These are phyloP conservation scores for Drosophila arawakana DNA, from an alignment of 1,140 invertebrate species.

Conservation along the genomic window DNA sequence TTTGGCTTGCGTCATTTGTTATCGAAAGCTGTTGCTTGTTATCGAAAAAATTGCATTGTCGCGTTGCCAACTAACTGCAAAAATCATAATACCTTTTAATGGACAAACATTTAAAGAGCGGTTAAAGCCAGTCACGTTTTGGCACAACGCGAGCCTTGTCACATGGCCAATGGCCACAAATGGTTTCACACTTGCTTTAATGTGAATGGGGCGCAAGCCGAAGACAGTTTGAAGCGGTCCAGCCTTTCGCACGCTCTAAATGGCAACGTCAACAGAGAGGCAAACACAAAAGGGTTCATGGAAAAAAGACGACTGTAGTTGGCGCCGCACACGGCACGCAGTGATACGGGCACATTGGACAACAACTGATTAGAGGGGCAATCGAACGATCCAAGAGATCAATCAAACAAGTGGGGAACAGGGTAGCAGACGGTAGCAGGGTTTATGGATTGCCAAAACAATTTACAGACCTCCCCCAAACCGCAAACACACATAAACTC, in stretches of 20 bases:
- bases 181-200: no score
- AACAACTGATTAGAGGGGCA: slow-evolving; percentile 64
- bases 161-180: slow-evolving; percentile 22
- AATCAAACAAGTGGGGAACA: slow-evolving; percentile 23
- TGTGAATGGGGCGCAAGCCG: not conserved
- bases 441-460: slow-evolving; percentile 52
- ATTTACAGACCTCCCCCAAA: slow-evolving; percentile 47
- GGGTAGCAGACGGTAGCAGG: slow-evolving; percentile 12
- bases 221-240: slow-evolving; percentile 7
- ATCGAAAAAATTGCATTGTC: not conserved
- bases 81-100: not conserved
- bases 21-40: not conserved
- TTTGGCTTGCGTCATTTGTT: not conserved
- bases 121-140: slow-evolving; percentile 63
- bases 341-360: slow-evolving; percentile 48
- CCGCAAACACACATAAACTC: slow-evolving; percentile 27
- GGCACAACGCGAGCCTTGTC: slow-evolving; percentile 58
- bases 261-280: slow-evolving; percentile 36
- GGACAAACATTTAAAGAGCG: slow-evolving; percentile 3
- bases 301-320: slow-evolving; percentile 30
- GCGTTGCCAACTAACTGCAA: not conserved
- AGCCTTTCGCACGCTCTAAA: slow-evolving; percentile 66
- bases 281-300: slow-evolving; percentile 30
- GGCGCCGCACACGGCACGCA: slow-evolving; percentile 58
- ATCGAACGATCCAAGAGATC: slow-evolving; percentile 44